A percentile compares a stretch with the other conserved stretches of the same genome.
Evolutionary conservation across 2,888 invertebrate species (phyloP).

Genomic region (Notocelia uddmanniana): DNA sequence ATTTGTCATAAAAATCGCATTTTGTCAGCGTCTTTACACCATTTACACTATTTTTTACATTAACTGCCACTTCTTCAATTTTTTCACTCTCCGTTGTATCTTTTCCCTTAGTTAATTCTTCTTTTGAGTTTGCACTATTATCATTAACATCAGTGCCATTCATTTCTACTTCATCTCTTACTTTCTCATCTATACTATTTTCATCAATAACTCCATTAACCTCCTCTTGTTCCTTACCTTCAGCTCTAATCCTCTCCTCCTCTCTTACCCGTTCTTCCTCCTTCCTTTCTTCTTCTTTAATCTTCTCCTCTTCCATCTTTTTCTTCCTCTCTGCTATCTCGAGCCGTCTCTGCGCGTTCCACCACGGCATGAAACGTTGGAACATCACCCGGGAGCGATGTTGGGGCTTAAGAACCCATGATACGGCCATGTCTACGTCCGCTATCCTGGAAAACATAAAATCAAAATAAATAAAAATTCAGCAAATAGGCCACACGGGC

Average conservation of each 20-base stretch:
- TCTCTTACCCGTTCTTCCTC: constrained; percentile 27
- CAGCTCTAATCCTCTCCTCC: constrained; percentile 10
- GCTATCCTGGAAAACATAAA: constrained; percentile 75
- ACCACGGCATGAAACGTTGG: constrained; percentile 82
- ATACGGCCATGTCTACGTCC: constrained; percentile 78
- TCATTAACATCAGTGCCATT: neutral
- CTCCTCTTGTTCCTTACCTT: neutral
- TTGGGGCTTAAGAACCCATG: constrained; percentile 81
- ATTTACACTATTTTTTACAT: constrained; percentile 1
- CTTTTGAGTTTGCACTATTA: neutral
- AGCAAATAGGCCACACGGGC: no score
- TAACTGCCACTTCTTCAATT: neutral
- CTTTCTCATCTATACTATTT: neutral
- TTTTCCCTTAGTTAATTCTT: neutral
- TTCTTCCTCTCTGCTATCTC: constrained; percentile 72
- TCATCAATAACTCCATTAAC: neutral
- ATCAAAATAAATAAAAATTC: neutral
- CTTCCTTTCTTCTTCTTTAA: constrained; percentile 45
- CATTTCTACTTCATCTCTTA: neutral
- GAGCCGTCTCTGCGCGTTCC: constrained; percentile 73
- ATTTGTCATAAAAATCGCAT: constrained; percentile 32
- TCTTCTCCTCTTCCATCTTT: constrained; percentile 55
- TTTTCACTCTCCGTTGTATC: neutral
- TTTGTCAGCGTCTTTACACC: constrained; percentile 5
- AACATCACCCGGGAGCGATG: constrained; percentile 81